Evolutionary conservation across 1,140 invertebrate genomes (phyloP).

Genomic region (Cherax destructor): DNA sequence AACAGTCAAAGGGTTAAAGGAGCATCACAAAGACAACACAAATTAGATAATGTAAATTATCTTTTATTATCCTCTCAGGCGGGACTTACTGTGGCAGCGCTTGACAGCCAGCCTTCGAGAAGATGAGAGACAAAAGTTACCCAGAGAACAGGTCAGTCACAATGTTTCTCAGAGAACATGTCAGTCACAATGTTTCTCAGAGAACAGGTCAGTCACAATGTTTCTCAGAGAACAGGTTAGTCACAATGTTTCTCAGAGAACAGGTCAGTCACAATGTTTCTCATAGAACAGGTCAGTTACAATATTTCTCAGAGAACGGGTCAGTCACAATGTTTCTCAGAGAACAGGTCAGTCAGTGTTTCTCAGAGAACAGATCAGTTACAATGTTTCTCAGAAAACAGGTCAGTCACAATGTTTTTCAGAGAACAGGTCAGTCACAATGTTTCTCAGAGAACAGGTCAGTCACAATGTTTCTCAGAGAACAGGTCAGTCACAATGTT

Average conservation of each 20-base stretch:
- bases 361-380: background rate
- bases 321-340: background rate
- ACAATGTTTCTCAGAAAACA: too few species aligned
- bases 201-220: too few species aligned
- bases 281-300: too few species aligned
- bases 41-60: too few species aligned
- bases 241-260: background rate
- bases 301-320: too few species aligned
- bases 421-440: constrained; percentile 39
- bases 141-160: constrained; percentile 43
- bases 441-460: background rate
- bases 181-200: too few species aligned
- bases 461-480: too few species aligned
- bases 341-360: constrained; percentile 33
- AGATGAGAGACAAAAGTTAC: constrained; percentile 45
- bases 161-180: background rate
- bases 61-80: constrained; percentile 73
- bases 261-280: constrained; percentile 22
- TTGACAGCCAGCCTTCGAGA: constrained; percentile 74
- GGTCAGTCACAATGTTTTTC: too few species aligned
- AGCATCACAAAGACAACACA: too few species aligned
- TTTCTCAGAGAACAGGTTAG: too few species aligned
- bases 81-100: constrained; percentile 85
- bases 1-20: too few species aligned
- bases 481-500: too few species aligned